These are phyloP conservation scores for Vultur gryphus DNA, from an alignment of 2,797 vertebrate genomes.

Conservation along the genomic window DNA sequence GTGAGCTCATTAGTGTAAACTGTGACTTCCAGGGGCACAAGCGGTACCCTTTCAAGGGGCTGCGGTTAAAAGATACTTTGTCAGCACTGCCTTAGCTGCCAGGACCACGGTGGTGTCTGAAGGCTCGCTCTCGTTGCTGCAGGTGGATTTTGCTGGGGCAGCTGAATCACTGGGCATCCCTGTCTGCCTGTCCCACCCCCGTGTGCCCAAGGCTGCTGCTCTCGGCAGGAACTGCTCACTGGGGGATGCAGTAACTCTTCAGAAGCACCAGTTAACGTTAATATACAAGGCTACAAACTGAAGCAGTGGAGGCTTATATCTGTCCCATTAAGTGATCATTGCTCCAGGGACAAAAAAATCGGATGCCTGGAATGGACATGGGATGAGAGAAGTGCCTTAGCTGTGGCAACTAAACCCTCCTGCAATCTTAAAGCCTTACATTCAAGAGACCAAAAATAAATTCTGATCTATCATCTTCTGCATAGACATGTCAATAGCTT, in stretches of 20 bases:
- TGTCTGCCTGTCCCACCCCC: rapidly evolving
- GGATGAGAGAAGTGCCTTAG: background rate
- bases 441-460: background rate
- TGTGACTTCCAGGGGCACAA: background rate
- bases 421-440: background rate
- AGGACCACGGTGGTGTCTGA: background rate
- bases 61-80: background rate
- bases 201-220: background rate
- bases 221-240: background rate
- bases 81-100: background rate
- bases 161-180: background rate
- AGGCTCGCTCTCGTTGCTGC: background rate
- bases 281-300: background rate
- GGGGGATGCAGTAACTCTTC: background rate
- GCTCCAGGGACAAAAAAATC: background rate
- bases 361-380: background rate
- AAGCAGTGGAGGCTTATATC: background rate
- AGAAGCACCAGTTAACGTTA: background rate
- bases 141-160: background rate
- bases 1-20: background rate
- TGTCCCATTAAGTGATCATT: background rate
- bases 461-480: background rate
- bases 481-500: background rate
- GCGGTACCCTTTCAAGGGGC: background rate
- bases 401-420: background rate